Evolutionary conservation across 2,888 invertebrate genomes (phyloP), one percentile per base, ranked within the genome.

Genomic region (Cinara cedri): DNA sequence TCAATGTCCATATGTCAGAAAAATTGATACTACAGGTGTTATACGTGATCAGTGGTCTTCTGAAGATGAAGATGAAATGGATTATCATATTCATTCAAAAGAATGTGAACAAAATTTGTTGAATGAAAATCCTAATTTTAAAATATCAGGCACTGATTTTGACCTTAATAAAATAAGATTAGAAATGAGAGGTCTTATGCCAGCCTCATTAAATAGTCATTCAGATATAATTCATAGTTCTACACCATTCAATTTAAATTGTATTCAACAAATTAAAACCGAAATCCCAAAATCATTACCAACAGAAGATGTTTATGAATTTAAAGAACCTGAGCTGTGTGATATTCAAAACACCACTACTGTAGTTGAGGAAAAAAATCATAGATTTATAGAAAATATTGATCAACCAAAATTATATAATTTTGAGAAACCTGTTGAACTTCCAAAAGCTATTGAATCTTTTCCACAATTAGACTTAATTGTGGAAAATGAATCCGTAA

Each of bases 291-390:
- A 72, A 34, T 65, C 68, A 49, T 16, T 26, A 42, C 21, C 9
- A 0, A 10, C 68, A 46, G 87, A 87, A 65, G 94, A 95, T 85
- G 91, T 94, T 81, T 95, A 95, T 84, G 94, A 95, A 86, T 95
- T 95, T 84, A 94, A 94, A 85, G 94, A 95, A 85, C 93, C 94
- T 0, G 94, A 95, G 85, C 94, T 94, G 0, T 94, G 94, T 84
- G 94, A 94, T 85, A 90, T 94, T n/a, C n/a, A 21, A 51, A 34
- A 3, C 1, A 57, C 42, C 11, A 11, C 68, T 44, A 60, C 82
- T 62, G 44, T 51, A 19, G 24, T 68, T 21, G 72, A 82, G 74
- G 80, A 82, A 71, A 81, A 81, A 24, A 46, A 42, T 21, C 49
- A 75, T 49, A 51, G 80, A 66, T 6, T 72, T n/a, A 70, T 65